Conservation (phyloP, 1,140 invertebrate species). For the Polyergus mexicanus region DNA sequence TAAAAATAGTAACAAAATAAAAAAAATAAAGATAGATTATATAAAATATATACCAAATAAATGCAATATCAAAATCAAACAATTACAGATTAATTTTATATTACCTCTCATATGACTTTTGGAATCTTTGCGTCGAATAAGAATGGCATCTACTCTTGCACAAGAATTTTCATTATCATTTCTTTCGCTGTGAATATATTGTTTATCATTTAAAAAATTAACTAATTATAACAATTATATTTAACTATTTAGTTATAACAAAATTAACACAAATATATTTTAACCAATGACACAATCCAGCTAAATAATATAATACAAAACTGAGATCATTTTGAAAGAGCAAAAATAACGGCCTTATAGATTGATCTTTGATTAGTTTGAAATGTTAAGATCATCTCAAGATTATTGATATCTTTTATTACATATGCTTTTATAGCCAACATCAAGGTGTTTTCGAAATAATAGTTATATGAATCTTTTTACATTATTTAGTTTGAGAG, state of each 20-base stretch:
- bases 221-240: background rate
- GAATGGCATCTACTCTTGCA: slow-evolving; percentile 90
- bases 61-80: background rate
- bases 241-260: background rate
- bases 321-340: too few relatives aligned
- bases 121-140: slow-evolving; percentile 89
- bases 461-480: too few relatives aligned
- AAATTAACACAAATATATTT: too few relatives aligned
- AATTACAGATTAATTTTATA: slow-evolving; percentile 11
- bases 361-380: too few relatives aligned
- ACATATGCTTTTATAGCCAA: too few relatives aligned
- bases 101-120: slow-evolving; percentile 91
- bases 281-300: too few relatives aligned
- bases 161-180: slow-evolving; percentile 86
- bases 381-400: too few relatives aligned
- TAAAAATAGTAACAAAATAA: background rate
- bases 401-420: too few relatives aligned
- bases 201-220: background rate
- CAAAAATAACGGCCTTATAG: too few relatives aligned
- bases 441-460: too few relatives aligned
- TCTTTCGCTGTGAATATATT: slow-evolving; percentile 71
- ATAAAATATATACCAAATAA: background rate
- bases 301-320: too few relatives aligned
- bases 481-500: too few relatives aligned
- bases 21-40: background rate